Base-by-base conservation (phyloP, 1,140 invertebrate species). In the Drosophila lowei region DNA sequence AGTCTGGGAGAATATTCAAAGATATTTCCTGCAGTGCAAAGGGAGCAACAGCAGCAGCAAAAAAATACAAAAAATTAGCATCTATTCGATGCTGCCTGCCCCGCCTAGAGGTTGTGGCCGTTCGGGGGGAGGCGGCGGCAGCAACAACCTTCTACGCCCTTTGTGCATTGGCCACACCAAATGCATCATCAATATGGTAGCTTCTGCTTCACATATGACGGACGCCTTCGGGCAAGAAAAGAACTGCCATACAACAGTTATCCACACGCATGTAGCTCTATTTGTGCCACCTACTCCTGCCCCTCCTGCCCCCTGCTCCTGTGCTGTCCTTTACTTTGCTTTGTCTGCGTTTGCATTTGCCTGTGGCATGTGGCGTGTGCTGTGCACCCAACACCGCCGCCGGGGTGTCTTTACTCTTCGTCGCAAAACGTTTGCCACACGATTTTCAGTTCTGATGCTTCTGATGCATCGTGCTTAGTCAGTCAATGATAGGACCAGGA, bases 111-210 rank as follows among this genome's bases (percentile, higher is more conserved):
- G 41, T 18, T 15, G 46, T 59, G 55, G 42, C 49, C 65, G 57
- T 41, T 34, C 28, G 60, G 30, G 57, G 30, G 50, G 11, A 11
- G 18, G 23, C 42, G 25, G 25, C 2, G 18, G 18, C 18, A 2
- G 18, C 42, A n/a, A 16, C 23, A 11, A 30, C 48, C 25, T 38
- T 34, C 41, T 43, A 59, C 49, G 30, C 16, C 34, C 55, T 62
- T 58, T 76, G 72, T 71, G 73, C 58, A 54, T 43, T 76, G 72
- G 61, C 63, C 66, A 46, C 73, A 81, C 71, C 60, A 89, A 79
- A 70, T 88, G 79, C 83, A 88, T 79, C 83, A 88, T 88, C 83
- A 84, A 88, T 88, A 79, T 68, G 52, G 66, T 42, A 49, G 0
- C 42, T 23, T 1, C 16, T 25, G 8, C 46, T 65, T 16, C 38